Conservation (phyloP, 2,797 vertebrate species). For the Potorous gilbertii region DNA sequence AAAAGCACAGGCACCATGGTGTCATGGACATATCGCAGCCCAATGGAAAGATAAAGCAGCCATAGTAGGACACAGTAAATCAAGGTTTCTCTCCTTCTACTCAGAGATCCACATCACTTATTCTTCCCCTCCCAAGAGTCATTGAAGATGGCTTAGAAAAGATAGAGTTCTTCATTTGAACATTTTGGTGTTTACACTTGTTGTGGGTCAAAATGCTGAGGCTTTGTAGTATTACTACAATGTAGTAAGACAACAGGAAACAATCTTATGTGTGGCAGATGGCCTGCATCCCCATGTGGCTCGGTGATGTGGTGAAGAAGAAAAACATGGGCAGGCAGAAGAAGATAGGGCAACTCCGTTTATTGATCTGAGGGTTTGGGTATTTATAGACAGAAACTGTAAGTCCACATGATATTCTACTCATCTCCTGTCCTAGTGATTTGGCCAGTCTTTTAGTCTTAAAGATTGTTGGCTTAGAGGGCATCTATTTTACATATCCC, state of each 20-base stretch:
- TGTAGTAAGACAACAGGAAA: background rate
- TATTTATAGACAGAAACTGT: no score
- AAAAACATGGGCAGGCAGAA: no score
- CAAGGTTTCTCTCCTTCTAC: background rate
- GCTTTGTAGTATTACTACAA: background rate
- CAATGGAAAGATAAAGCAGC: background rate
- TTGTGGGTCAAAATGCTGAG: background rate
- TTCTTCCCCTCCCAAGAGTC: background rate
- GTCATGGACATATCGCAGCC: background rate
- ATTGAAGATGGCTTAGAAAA: background rate
- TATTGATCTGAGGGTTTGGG: no score
- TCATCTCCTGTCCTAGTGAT: no score
- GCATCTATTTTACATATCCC: no score
- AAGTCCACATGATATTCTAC: no score
- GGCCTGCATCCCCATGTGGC: no score
- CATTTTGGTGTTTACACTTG: background rate
- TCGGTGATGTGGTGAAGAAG: no score
- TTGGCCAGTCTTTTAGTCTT: no score
- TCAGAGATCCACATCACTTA: background rate
- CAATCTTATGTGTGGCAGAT: no score
- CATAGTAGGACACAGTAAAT: background rate
- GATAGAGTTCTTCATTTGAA: background rate
- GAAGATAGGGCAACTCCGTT: no score
- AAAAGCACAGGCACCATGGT: background rate
- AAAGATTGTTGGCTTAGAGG: no score